Percentiles rank a stretch among this genome's conserved stretches.
Evolutionary conservation across 1,140 invertebrate genomes (phyloP).

Genomic region (Anastatus disparis): DNA sequence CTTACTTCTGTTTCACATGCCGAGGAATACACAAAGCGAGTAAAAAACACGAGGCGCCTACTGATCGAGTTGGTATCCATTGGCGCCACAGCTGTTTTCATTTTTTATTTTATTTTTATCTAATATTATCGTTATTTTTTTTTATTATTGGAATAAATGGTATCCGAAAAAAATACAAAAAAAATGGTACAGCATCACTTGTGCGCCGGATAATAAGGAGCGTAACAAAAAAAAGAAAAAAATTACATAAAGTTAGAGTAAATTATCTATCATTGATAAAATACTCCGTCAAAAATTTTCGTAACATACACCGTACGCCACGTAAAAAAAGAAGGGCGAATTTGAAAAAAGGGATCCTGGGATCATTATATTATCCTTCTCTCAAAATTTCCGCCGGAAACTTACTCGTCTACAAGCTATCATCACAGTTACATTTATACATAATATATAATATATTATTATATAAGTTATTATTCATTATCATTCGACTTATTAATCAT

Average conservation of each 20-base stretch:
- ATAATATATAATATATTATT: slow-evolving; percentile 43
- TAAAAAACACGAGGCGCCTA: slow-evolving; percentile 54
- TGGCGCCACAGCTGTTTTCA: slow-evolving; percentile 20
- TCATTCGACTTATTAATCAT: slow-evolving; percentile 45
- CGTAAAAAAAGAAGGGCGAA: neutral
- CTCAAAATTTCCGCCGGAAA: slow-evolving; percentile 44
- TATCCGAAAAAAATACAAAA: slow-evolving; percentile 8
- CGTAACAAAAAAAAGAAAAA: slow-evolving; percentile 33
- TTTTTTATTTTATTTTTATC: too few relatives aligned
- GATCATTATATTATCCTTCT: slow-evolving; percentile 24
- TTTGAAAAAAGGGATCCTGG: slow-evolving; percentile 17
- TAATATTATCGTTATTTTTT: slow-evolving; percentile 14
- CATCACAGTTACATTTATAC: slow-evolving; percentile 66
- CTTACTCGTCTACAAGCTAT: slow-evolving; percentile 61
- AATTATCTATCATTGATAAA: slow-evolving; percentile 29
- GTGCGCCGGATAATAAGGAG: slow-evolving; percentile 32
- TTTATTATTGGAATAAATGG: slow-evolving; percentile 22
- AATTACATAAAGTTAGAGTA: slow-evolving; percentile 19
- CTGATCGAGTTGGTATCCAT: slow-evolving; percentile 13
- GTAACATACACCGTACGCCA: slow-evolving; percentile 2
- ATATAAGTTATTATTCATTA: slow-evolving; percentile 50
- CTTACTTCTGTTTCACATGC: slow-evolving; percentile 46
- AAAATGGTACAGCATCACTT: slow-evolving; percentile 21
- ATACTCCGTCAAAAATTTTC: slow-evolving; percentile 28
- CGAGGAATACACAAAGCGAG: slow-evolving; percentile 57